Evolutionary conservation across 2,797 vertebrate genomes (phyloP).

Genomic region (Microctenopoma stevenorrisi): DNA sequence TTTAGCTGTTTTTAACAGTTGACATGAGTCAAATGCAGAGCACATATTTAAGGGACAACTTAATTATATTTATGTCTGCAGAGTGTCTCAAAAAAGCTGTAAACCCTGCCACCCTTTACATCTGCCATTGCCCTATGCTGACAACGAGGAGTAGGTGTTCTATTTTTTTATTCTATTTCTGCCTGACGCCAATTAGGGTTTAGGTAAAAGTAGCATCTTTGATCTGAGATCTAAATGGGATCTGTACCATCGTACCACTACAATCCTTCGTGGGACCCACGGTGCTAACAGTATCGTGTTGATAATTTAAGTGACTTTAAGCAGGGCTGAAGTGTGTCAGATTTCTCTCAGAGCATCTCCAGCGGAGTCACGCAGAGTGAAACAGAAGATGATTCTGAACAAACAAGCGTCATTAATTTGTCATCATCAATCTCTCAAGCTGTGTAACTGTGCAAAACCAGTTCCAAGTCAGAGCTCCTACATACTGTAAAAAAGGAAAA

Average conservation of each 20-base stretch:
- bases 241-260: slow-evolving; percentile 48
- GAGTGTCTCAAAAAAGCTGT: slow-evolving; percentile 14
- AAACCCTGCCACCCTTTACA: slow-evolving; percentile 36
- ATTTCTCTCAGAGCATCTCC: slow-evolving; percentile 30
- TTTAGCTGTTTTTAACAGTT: slow-evolving; percentile 13
- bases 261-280: slow-evolving; percentile 58
- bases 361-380: slow-evolving; percentile 15
- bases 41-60: neutral
- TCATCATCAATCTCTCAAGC: neutral
- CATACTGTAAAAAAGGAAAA: slow-evolving; percentile 14
- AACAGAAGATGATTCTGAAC: slow-evolving; percentile 24
- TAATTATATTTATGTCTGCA: neutral
- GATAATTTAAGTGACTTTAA: slow-evolving; percentile 64
- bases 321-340: slow-evolving; percentile 51
- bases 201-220: slow-evolving; percentile 55
- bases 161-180: slow-evolving; percentile 61
- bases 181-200: slow-evolving; percentile 70
- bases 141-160: slow-evolving; percentile 54
- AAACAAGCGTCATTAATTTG: slow-evolving; percentile 28
- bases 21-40: neutral
- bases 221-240: slow-evolving; percentile 66
- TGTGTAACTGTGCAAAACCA: neutral
- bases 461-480: slow-evolving; percentile 5
- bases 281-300: slow-evolving; percentile 50
- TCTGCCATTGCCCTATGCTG: slow-evolving; percentile 18